Evolutionary conservation across 2,797 vertebrate species (phyloP).

Genomic region (Glossophaga mutica): DNA sequence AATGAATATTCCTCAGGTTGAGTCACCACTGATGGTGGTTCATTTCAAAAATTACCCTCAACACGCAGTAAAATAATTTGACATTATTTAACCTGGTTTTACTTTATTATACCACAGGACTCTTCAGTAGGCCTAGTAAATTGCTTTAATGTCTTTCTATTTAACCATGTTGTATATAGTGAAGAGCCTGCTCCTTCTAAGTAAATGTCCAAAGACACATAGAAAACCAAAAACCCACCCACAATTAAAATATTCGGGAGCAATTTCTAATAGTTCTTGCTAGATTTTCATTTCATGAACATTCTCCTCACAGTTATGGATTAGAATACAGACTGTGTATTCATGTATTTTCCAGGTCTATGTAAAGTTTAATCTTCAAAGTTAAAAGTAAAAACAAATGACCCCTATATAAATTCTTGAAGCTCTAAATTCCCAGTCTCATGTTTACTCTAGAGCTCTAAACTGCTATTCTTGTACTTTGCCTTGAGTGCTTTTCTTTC

Average conservation of each 20-base stretch:
- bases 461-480: neutral
- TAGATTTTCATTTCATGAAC: neutral
- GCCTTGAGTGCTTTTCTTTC: slow-evolving; percentile 65
- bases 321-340: neutral
- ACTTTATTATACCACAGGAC: neutral
- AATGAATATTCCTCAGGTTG: neutral
- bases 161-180: neutral
- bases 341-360: neutral
- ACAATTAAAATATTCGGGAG: neutral
- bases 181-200: neutral
- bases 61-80: neutral
- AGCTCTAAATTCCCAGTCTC: neutral
- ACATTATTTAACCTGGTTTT: neutral
- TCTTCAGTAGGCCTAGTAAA: neutral
- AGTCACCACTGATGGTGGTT: neutral
- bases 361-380: neutral
- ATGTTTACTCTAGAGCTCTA: neutral
- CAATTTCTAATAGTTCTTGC: neutral
- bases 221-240: neutral
- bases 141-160: neutral
- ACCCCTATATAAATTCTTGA: neutral
- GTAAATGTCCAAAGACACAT: neutral
- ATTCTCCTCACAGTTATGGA: neutral
- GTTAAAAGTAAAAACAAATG: neutral
- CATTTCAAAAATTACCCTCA: neutral